These are phyloP conservation scores for Cremastinae sp. DNA, from an alignment of 2,888 invertebrate species.

Conservation along the genomic window DNA sequence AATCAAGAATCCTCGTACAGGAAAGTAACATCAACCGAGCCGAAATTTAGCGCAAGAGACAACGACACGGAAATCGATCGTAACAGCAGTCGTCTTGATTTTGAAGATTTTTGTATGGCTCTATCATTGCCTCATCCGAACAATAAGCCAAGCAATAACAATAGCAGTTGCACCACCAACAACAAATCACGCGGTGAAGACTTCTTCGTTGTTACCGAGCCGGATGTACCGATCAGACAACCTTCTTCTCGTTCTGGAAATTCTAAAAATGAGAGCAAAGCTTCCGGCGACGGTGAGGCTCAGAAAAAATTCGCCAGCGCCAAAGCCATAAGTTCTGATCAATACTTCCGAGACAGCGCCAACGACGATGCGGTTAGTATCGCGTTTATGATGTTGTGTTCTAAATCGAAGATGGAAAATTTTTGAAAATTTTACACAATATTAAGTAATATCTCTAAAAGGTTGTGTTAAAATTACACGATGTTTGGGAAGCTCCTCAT, in stretches of 20 bases:
- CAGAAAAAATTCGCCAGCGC: slow-evolving; percentile 98
- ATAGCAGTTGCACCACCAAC: slow-evolving; percentile 66
- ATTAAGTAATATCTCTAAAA: too few species aligned
- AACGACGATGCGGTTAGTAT: slow-evolving; percentile 82
- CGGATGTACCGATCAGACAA: slow-evolving; percentile 72
- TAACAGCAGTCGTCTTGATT: slow-evolving; percentile 67
- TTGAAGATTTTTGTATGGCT: slow-evolving; percentile 80
- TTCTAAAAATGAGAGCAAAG: slow-evolving; percentile 66
- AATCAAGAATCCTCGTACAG: slow-evolving; percentile 87
- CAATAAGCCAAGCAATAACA: slow-evolving; percentile 48
- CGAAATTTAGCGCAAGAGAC: slow-evolving; percentile 66
- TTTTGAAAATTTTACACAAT: too few species aligned
- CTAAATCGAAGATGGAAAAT: too few species aligned
- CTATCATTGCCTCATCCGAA: slow-evolving; percentile 64
- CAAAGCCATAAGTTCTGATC: slow-evolving; percentile 98
- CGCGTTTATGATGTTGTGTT: slow-evolving; percentile 31
- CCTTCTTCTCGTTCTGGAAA: slow-evolving; percentile 63
- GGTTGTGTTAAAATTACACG: too few species aligned
- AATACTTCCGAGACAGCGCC: slow-evolving; percentile 92
- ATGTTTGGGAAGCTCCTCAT: too few species aligned
- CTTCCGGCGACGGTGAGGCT: slow-evolving; percentile 85
- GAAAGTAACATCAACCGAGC: slow-evolving; percentile 73
- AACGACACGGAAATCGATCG: slow-evolving; percentile 69
- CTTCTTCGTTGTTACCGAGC: slow-evolving; percentile 79
- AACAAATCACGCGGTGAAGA: slow-evolving; percentile 77